phyloP scores from a whole-genome alignment of 2,888 invertebrate species.

The Cosmia trapezina region DNA sequence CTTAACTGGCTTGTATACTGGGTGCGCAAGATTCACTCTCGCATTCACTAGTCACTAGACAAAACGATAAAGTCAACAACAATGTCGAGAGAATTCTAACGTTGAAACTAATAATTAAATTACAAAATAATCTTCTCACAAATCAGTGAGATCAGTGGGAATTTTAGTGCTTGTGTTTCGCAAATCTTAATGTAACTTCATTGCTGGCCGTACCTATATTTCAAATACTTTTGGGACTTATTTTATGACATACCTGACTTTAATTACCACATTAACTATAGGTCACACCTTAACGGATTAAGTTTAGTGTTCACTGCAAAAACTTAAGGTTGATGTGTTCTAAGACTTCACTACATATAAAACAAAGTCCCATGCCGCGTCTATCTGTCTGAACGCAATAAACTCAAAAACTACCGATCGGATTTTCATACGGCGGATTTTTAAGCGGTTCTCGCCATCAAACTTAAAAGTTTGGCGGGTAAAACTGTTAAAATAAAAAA shows the following conservation, averaged over 20 bases:
- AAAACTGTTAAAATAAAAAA: no score
- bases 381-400: no score
- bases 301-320: background rate
- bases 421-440: no score
- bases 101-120: slow-evolving; percentile 26
- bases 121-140: slow-evolving; percentile 35
- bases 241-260: slow-evolving; percentile 18
- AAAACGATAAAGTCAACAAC: background rate
- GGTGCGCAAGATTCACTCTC: background rate
- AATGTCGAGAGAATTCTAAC: background rate
- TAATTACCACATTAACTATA: slow-evolving; percentile 20
- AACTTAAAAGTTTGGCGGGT: no score
- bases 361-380: no score
- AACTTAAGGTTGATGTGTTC: background rate
- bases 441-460: no score
- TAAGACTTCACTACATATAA: no score
- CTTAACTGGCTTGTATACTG: background rate
- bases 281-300: background rate
- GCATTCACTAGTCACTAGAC: background rate
- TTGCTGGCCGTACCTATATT: slow-evolving; percentile 8
- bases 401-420: no score
- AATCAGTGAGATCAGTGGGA: slow-evolving; percentile 11
- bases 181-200: slow-evolving; percentile 15
- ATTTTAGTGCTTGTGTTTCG: slow-evolving; percentile 34
- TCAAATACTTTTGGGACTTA: slow-evolving; percentile 12